Conservation (phyloP, 1,140 invertebrate genomes). For the Hirudo medicinalis region DNA sequence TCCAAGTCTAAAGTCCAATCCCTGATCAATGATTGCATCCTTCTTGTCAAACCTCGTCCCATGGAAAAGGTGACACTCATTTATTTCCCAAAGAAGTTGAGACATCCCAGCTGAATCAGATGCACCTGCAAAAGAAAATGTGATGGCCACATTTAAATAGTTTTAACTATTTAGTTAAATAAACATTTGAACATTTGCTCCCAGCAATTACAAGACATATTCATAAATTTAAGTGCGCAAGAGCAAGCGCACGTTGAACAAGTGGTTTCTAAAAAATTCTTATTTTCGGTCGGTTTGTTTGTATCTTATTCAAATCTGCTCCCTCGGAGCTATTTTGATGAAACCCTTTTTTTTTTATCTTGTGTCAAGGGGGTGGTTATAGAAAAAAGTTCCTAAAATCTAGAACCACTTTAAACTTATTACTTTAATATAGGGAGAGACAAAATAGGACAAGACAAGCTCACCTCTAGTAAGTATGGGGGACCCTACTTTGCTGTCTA, state of each 20-base stretch:
- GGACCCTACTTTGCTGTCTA: too few species aligned
- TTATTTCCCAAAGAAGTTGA: slow-evolving; percentile 23
- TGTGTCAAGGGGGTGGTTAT: too few species aligned
- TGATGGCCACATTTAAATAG: background rate
- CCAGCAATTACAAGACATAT: background rate
- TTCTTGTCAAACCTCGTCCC: slow-evolving; percentile 26
- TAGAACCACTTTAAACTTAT: too few species aligned
- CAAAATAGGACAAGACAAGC: too few species aligned
- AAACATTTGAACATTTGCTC: background rate
- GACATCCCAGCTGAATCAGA: background rate
- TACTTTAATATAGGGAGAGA: too few species aligned
- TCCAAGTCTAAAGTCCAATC: slow-evolving; percentile 25
- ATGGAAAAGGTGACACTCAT: slow-evolving; percentile 27
- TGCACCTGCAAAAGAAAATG: background rate
- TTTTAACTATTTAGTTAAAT: background rate
- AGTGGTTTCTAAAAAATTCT: too few species aligned
- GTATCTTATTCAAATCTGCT: background rate
- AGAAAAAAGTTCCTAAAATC: too few species aligned
- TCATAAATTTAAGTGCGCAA: background rate
- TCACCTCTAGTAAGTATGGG: too few species aligned
- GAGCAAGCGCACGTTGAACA: too few species aligned
- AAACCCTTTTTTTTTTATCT: too few species aligned
- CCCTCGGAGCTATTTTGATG: background rate
- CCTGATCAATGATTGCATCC: slow-evolving; percentile 23
- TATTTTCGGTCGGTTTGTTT: background rate